phyloP scores from a whole-genome alignment of 2,888 invertebrate genomes.

The Ganaspis brasiliensis region DNA sequence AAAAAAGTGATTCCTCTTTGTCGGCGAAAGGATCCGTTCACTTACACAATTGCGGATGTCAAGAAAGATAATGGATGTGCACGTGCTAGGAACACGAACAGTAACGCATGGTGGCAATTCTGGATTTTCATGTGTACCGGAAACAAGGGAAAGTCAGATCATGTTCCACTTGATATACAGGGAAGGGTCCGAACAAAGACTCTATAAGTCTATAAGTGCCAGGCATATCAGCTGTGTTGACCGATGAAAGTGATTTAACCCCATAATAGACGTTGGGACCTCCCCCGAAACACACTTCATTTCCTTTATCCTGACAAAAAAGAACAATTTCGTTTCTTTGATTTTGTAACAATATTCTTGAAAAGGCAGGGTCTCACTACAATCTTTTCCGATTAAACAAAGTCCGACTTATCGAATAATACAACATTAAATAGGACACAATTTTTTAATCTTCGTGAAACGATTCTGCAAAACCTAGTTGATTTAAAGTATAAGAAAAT shows the following conservation, averaged over 20 bases:
- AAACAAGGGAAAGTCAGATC: slow-evolving; percentile 32
- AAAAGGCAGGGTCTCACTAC: too few relatives aligned
- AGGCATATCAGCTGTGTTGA: slow-evolving; percentile 41
- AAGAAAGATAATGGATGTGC: slow-evolving; percentile 53
- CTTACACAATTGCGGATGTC: slow-evolving; percentile 41
- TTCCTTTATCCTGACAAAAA: too few relatives aligned
- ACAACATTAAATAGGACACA: too few relatives aligned
- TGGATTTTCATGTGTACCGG: slow-evolving; percentile 21
- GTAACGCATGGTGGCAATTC: slow-evolving; percentile 44
- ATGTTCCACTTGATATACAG: slow-evolving; percentile 39
- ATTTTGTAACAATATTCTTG: too few relatives aligned
- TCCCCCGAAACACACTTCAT: too few relatives aligned
- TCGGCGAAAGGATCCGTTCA: slow-evolving; percentile 9
- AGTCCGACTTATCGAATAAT: too few relatives aligned
- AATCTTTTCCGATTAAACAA: too few relatives aligned
- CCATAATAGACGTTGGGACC: too few relatives aligned
- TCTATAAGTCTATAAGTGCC: slow-evolving; percentile 50
- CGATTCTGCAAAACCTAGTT: too few relatives aligned
- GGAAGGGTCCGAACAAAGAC: slow-evolving; percentile 45
- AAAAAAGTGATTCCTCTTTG: slow-evolving; percentile 18
- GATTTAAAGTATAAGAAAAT: too few relatives aligned
- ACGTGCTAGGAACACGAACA: slow-evolving; percentile 57
- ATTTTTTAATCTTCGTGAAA: too few relatives aligned
- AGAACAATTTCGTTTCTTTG: too few relatives aligned
- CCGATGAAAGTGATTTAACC: slow-evolving; percentile 19